Evolutionary conservation across 2,888 invertebrate genomes (phyloP), one percentile per base, ranked within the genome.

Genomic region (Cryptocheilus praepositus): DNA sequence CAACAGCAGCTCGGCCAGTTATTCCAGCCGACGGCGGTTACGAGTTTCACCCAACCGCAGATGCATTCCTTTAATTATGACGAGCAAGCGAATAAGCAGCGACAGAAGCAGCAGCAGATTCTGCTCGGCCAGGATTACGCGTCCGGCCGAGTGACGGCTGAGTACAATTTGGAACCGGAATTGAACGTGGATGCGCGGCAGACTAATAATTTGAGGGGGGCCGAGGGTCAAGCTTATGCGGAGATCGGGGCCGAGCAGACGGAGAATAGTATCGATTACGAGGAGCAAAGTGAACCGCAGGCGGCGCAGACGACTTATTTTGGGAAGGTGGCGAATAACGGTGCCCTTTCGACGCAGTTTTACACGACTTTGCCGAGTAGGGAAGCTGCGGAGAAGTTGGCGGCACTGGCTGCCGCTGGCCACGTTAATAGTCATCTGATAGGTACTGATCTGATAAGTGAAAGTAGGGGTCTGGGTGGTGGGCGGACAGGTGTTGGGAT

Each of bases 301-400:
- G 70, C 64, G 46, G 75, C 71, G 3, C 83, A 82, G 4, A 70
- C 91, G 0, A 88, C 91, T 51, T 91, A 90, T 70, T 91, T 90
- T 62, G 89, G 90, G 7, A 91, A 91, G 81, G 86, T 90, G 0
- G 89, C 90, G 0, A 90, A 89, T 89, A 70, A 75, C 53, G 79
- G 71, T 13, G 78, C 69, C 44, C 60, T 83, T 3, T 74, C 83
- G 0, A 77, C 77, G 16, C 81, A 83, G 53, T 87, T 91, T 74
- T 93, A 92, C 76, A 90, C 93, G 0, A 91, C 92, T 0, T 87
- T 93, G 36, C 92, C 93, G 15, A 93, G 91, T 72, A 91, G 92
- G 22, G 91, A 93, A 84, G 91, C 92, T 0, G 92, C 92, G 13
- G 92, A 92, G 56, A 91, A 91, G 43, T 81, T 92, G 64, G 92